phyloP scores from a whole-genome alignment of 2,113 vertebrate genomes.

The Hippocampus comes region DNA sequence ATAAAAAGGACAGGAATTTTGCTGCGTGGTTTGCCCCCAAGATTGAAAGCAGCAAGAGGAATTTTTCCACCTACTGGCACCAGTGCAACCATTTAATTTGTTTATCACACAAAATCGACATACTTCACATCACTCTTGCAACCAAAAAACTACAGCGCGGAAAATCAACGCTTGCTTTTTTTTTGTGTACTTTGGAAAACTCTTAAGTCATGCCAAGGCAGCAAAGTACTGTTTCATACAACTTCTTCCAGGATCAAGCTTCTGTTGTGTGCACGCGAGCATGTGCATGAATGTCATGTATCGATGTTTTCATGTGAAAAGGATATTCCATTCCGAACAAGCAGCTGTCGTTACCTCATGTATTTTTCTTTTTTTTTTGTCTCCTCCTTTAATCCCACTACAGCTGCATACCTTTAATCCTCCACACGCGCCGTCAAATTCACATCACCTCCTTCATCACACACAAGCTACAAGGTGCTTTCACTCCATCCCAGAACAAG shows the following conservation, averaged over 20 bases:
- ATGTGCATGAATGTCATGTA: conserved; percentile 12
- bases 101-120: too few relatives aligned
- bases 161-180: too few relatives aligned
- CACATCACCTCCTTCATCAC: conserved; percentile 11
- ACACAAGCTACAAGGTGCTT: conserved; percentile 6
- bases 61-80: too few relatives aligned
- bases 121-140: too few relatives aligned
- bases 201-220: too few relatives aligned
- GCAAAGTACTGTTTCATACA: too few relatives aligned
- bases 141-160: too few relatives aligned
- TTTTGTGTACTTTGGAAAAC: too few relatives aligned
- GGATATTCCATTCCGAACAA: conserved; percentile 6
- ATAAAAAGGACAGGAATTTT: not conserved
- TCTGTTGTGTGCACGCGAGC: conserved; percentile 5
- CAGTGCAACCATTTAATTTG: too few relatives aligned
- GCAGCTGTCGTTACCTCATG: conserved; percentile 23
- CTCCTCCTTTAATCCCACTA: not conserved
- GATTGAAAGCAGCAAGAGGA: too few relatives aligned
- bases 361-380: conserved; percentile 11
- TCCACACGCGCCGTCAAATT: conserved; percentile 2
- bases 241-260: too few relatives aligned
- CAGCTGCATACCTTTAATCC: conserved; percentile 19
- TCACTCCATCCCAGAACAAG: conserved; percentile 1
- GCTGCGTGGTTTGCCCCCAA: not conserved
- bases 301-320: conserved; percentile 14